A percentile compares a stretch with the other conserved stretches of the same genome.
Conservation (phyloP, 35 echinoderm and acorn worm genomes). For the Strongylocentrotus purpuratus region DNA sequence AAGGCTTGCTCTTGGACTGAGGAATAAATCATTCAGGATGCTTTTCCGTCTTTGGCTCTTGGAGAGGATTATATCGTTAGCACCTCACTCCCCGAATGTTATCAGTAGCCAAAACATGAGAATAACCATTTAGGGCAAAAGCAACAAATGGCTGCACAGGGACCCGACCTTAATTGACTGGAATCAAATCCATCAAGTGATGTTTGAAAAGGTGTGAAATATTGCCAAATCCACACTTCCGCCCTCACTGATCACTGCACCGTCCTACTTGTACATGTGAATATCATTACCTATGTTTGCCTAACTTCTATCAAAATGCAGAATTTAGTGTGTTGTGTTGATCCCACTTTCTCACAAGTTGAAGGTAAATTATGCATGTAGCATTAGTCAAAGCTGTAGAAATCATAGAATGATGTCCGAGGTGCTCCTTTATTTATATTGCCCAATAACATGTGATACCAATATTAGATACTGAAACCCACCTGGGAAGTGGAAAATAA, state of each 20-base stretch:
- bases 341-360: not conserved
- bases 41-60: not conserved
- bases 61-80: slow-evolving; percentile 12
- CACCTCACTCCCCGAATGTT: not conserved
- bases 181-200: slow-evolving; percentile 12
- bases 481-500: not conserved
- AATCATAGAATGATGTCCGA: not conserved
- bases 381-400: not conserved
- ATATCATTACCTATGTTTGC: slow-evolving; percentile 4
- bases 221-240: slow-evolving; percentile 46
- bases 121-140: not conserved
- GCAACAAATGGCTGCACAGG: not conserved
- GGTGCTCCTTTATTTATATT: not conserved
- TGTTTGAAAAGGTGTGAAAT: slow-evolving; percentile 11
- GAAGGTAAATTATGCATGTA: not conserved
- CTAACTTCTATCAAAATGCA: not conserved
- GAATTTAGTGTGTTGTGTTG: not conserved
- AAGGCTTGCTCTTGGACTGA: not conserved
- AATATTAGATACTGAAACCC: not conserved
- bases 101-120: slow-evolving; percentile 25
- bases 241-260: not conserved
- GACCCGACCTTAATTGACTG: slow-evolving; percentile 24
- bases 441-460: no score
- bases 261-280: not conserved
- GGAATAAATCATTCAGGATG: slow-evolving; percentile 1